These are phyloP conservation scores for Phylloscopus whistleri DNA, from an alignment of 2,113 vertebrate genomes.

Conservation along the genomic window DNA sequence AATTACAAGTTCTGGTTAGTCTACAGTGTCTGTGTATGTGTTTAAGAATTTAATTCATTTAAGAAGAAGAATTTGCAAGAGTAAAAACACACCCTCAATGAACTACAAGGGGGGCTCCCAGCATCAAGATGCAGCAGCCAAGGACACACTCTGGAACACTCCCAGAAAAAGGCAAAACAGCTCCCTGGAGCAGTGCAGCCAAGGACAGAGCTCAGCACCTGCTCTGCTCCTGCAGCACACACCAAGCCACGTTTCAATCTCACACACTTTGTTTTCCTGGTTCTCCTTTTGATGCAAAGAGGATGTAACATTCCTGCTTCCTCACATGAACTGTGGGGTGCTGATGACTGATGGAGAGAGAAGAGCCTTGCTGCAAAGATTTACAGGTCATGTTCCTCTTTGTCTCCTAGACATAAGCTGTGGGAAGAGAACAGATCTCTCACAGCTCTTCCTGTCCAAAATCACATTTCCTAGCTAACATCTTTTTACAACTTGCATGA, in stretches of 20 bases:
- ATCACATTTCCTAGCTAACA: background rate
- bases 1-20: background rate
- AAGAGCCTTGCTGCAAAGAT: background rate
- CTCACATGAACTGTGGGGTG: background rate
- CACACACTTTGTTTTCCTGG: background rate
- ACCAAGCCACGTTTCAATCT: accelerated
- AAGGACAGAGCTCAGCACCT: background rate
- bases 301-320: background rate
- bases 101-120: background rate
- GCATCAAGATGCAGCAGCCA: background rate
- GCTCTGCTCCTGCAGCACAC: background rate
- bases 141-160: background rate
- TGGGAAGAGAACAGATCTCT: background rate
- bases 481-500: background rate
- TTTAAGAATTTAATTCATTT: background rate
- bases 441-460: background rate
- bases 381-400: background rate
- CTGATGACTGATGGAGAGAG: background rate
- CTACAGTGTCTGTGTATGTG: background rate
- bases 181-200: background rate
- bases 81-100: background rate
- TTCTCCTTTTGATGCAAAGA: background rate
- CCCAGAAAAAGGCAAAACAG: background rate
- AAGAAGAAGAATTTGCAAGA: background rate
- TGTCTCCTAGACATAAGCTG: background rate